Conservation (phyloP, 2,888 invertebrate genomes). For the Aethes cnicana region DNA sequence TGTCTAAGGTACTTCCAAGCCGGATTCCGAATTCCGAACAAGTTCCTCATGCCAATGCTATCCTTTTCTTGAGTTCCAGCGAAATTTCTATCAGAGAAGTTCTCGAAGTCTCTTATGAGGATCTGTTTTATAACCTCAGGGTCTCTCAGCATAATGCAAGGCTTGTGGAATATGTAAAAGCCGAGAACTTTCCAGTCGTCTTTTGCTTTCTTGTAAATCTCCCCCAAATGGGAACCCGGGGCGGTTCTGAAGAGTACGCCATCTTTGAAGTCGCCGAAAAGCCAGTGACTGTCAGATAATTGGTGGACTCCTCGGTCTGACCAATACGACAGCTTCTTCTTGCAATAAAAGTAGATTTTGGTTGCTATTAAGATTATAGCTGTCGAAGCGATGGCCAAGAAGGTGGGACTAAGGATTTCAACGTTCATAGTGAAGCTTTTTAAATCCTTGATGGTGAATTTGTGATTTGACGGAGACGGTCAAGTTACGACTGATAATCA, state of each 20-base stretch:
- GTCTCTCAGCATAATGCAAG: conserved; percentile 40
- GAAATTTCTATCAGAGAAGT: conserved; percentile 40
- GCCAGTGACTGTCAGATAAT: conserved; percentile 10
- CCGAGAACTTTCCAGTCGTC: conserved; percentile 36
- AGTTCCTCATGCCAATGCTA: conserved; percentile 41
- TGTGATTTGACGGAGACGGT: too few species aligned
- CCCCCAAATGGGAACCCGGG: conserved; percentile 40
- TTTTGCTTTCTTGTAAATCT: conserved; percentile 33
- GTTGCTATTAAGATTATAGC: not conserved
- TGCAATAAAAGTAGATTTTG: conserved; percentile 11
- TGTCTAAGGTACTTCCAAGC: conserved; percentile 41
- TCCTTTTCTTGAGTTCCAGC: conserved; percentile 40
- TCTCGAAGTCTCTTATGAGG: conserved; percentile 37
- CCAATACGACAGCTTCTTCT: conserved; percentile 17
- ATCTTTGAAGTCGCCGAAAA: conserved; percentile 43
- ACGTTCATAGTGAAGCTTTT: too few species aligned
- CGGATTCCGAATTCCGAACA: conserved; percentile 41
- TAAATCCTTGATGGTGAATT: too few species aligned
- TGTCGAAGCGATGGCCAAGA: not conserved
- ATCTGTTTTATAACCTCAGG: conserved; percentile 42
- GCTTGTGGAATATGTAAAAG: conserved; percentile 43
- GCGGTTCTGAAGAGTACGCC: conserved; percentile 40
- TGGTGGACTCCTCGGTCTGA: conserved; percentile 10
- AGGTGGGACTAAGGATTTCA: not conserved
- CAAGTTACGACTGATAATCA: too few species aligned